A percentile compares a stretch with the other conserved stretches of the same genome.
Conservation (phyloP, 1,140 invertebrate genomes). For the Matsumurasca onukii region DNA sequence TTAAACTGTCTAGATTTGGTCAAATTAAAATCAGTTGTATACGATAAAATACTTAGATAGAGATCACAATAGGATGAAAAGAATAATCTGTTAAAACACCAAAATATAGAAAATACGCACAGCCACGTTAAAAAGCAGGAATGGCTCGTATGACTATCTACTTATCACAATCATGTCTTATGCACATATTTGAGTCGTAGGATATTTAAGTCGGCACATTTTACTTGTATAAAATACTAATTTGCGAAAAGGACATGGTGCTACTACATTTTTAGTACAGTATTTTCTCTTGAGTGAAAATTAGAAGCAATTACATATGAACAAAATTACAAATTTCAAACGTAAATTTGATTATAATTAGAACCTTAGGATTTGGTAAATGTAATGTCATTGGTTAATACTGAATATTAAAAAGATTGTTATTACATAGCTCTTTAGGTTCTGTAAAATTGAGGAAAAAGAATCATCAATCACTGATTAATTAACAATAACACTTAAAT, state of each 20-base stretch:
- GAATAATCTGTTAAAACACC: too few species aligned
- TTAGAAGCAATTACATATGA: background rate
- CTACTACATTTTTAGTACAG: background rate
- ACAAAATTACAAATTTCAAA: background rate
- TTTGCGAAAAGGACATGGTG: background rate
- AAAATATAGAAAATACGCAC: too few species aligned
- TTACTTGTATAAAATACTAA: background rate
- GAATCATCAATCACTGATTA: background rate
- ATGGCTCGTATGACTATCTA: constrained; percentile 4
- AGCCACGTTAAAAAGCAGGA: constrained; percentile 23
- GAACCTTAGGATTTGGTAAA: background rate
- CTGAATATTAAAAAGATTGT: background rate
- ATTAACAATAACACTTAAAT: background rate
- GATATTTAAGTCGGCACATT: constrained; percentile 23
- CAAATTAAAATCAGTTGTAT: too few species aligned
- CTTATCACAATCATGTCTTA: constrained; percentile 24
- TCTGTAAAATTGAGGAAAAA: background rate
- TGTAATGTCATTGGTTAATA: background rate
- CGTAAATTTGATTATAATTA: background rate
- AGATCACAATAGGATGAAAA: too few species aligned
- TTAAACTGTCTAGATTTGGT: too few species aligned
- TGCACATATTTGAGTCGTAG: constrained; percentile 10
- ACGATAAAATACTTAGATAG: too few species aligned
- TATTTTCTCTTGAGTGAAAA: background rate
- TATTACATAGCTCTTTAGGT: background rate